These are phyloP conservation scores for Dascyllus trimaculatus DNA, from an alignment of 2,113 vertebrate species.

Conservation along the genomic window DNA sequence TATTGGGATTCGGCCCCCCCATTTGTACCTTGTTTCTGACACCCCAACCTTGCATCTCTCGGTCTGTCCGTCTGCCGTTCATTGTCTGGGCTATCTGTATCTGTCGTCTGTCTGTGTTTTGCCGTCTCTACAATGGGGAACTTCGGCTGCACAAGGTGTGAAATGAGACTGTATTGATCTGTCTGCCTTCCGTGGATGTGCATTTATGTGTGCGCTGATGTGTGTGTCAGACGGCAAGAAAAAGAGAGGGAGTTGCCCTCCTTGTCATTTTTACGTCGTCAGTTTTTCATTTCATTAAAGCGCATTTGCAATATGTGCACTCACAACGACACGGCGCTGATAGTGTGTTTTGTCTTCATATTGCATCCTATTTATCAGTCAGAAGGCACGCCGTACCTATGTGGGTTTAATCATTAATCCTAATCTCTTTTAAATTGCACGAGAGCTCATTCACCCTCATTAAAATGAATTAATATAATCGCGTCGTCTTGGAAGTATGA, in stretches of 20 bases:
- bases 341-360: neutral
- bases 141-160: constrained; percentile 72
- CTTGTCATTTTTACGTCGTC: constrained; percentile 23
- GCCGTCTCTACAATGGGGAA: constrained; percentile 55
- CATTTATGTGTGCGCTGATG: constrained; percentile 18
- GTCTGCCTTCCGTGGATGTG: constrained; percentile 48
- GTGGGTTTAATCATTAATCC: constrained; percentile 8
- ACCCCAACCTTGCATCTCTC: constrained; percentile 11
- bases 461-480: constrained; percentile 7
- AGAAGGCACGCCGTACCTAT: neutral
- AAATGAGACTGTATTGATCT: constrained; percentile 78
- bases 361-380: neutral
- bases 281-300: constrained; percentile 3
- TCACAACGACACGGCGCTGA: neutral
- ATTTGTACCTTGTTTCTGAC: constrained; percentile 44
- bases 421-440: constrained; percentile 3
- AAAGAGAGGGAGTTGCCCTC: neutral
- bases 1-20: constrained; percentile 15
- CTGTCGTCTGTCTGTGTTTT: constrained; percentile 50
- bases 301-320: neutral
- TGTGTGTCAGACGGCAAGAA: neutral
- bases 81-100: constrained; percentile 28
- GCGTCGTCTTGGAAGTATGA: neutral
- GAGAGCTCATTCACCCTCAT: constrained; percentile 9
- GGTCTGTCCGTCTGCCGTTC: neutral